These are phyloP conservation scores for Upupa epops DNA, from an alignment of 2,113 vertebrate species.

Conservation along the genomic window DNA sequence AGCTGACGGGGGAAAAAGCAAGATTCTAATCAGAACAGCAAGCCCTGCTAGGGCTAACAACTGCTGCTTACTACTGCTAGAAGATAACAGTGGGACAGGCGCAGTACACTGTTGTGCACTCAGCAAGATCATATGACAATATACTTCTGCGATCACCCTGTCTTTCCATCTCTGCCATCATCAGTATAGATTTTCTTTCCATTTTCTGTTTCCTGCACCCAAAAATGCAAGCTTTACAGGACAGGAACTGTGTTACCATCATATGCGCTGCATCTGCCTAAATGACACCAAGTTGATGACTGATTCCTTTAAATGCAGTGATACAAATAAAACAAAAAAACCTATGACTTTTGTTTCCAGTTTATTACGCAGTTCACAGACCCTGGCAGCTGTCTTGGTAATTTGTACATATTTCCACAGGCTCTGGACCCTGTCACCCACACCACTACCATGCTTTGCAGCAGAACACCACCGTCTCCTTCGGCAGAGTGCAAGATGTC, in stretches of 20 bases:
- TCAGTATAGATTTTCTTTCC: not conserved
- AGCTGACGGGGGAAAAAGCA: not conserved
- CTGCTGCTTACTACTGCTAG: not conserved
- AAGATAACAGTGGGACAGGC: not conserved
- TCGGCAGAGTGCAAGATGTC: not conserved
- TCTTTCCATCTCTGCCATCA: not conserved
- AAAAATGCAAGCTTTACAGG: not conserved
- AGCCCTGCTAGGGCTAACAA: not conserved
- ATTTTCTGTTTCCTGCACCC: not conserved
- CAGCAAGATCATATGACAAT: not conserved
- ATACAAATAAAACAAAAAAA: not conserved
- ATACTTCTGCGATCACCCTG: not conserved
- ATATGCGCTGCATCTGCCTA: not conserved
- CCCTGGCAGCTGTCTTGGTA: not conserved
- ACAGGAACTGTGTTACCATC: not conserved
- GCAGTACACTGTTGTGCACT: not conserved
- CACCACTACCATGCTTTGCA: not conserved
- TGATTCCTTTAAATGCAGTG: not conserved
- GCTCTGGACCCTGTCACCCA: not conserved
- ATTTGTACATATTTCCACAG: not conserved
- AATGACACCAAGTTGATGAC: not conserved
- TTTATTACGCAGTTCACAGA: not conserved
- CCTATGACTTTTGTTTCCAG: not conserved
- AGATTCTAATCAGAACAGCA: constrained; percentile 41
- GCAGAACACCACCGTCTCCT: not conserved